These are phyloP conservation scores for Pteria penguin DNA, from an alignment of 2,888 invertebrate genomes.

Conservation along the genomic window DNA sequence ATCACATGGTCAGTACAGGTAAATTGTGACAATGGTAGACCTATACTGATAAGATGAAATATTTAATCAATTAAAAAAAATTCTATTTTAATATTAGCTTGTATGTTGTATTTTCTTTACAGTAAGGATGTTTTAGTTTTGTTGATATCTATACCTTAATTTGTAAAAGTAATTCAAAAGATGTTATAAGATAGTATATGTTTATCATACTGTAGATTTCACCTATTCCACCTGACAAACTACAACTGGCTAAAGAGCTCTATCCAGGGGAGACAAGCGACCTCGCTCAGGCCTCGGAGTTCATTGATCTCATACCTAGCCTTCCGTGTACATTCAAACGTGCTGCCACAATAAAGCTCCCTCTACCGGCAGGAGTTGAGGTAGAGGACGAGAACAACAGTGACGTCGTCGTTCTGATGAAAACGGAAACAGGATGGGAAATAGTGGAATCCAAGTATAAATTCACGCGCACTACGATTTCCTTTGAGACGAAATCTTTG, in stretches of 20 bases:
- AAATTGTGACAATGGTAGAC: too few relatives aligned
- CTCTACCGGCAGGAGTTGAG: slow-evolving; percentile 72
- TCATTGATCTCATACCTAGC: slow-evolving; percentile 66
- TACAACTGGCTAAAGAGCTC: slow-evolving; percentile 62
- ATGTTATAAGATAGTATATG: too few relatives aligned
- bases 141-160: too few relatives aligned
- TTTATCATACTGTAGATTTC: slow-evolving; percentile 62
- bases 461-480: slow-evolving; percentile 72
- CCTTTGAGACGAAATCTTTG: slow-evolving; percentile 73
- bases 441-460: slow-evolving; percentile 70
- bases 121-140: too few relatives aligned
- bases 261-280: slow-evolving; percentile 70
- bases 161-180: too few relatives aligned
- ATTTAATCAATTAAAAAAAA: too few relatives aligned
- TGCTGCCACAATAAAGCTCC: slow-evolving; percentile 76
- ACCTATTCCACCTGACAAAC: slow-evolving; percentile 66
- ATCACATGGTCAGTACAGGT: too few relatives aligned
- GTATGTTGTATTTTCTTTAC: too few relatives aligned
- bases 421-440: slow-evolving; percentile 69
- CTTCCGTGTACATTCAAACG: slow-evolving; percentile 64
- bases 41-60: too few relatives aligned
- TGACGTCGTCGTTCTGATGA: slow-evolving; percentile 73
- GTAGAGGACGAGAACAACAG: slow-evolving; percentile 63
- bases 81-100: too few relatives aligned
- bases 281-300: slow-evolving; percentile 69